Conservation (phyloP, 2,888 invertebrate genomes). For the Lutraria lutraria region DNA sequence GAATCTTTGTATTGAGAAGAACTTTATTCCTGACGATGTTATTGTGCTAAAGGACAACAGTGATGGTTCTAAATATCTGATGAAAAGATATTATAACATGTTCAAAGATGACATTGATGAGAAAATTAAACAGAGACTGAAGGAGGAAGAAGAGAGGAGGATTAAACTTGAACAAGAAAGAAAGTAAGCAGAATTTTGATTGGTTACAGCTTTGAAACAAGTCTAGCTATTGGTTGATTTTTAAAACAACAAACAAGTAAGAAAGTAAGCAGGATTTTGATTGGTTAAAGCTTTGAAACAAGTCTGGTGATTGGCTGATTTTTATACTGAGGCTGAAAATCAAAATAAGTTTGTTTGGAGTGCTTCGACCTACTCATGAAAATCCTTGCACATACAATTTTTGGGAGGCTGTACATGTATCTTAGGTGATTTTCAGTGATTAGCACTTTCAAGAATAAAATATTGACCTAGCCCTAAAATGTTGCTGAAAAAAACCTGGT, state of each 20-base stretch:
- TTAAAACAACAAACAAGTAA: background rate
- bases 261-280: background rate
- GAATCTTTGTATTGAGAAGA: constrained; percentile 84
- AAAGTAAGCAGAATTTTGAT: constrained; percentile 72
- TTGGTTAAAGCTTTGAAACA: background rate
- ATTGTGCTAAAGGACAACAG: constrained; percentile 83
- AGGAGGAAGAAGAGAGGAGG: constrained; percentile 79
- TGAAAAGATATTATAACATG: constrained; percentile 82
- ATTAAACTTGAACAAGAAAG: constrained; percentile 78
- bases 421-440: no score
- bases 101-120: constrained; percentile 81
- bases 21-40: constrained; percentile 85
- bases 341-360: no score
- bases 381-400: no score
- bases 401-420: no score
- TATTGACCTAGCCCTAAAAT: no score
- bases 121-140: constrained; percentile 76
- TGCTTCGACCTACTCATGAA: no score
- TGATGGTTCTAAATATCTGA: constrained; percentile 80
- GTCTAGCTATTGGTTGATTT: background rate
- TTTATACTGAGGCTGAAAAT: no score
- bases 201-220: constrained; percentile 15
- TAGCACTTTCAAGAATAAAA: no score
- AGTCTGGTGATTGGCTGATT: background rate
- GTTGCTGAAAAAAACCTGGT: no score